Evolutionary conservation across 1,140 invertebrate genomes (phyloP).

Genomic region (Bilobella aurantiaca): DNA sequence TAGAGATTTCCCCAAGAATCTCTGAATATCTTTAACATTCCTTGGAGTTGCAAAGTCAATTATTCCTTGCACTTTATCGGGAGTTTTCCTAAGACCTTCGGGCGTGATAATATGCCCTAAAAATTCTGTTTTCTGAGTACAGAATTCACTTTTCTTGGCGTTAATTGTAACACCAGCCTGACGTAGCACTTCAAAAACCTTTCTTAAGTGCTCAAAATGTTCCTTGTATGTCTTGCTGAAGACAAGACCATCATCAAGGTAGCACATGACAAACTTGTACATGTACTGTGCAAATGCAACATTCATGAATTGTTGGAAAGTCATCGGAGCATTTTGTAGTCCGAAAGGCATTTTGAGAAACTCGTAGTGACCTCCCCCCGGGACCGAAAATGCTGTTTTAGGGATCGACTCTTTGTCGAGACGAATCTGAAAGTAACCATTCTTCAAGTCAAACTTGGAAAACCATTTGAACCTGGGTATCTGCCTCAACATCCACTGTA

Average conservation of each 20-base stretch:
- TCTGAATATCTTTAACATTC: conserved; percentile 25
- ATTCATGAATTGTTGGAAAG: conserved; percentile 38
- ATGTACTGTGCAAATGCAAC: conserved; percentile 33
- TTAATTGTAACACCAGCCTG: conserved; percentile 42
- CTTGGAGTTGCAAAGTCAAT: conserved; percentile 26
- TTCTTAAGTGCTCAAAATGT: conserved; percentile 39
- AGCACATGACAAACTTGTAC: conserved; percentile 32
- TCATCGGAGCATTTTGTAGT: conserved; percentile 38
- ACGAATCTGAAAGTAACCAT: conserved; percentile 40
- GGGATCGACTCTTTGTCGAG: conserved; percentile 36
- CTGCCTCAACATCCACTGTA: background rate
- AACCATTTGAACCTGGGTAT: background rate
- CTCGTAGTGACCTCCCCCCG: conserved; percentile 35
- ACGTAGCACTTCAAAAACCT: conserved; percentile 38
- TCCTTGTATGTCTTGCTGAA: conserved; percentile 38
- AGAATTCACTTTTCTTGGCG: conserved; percentile 42
- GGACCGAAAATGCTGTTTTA: conserved; percentile 41
- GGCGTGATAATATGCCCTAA: conserved; percentile 38
- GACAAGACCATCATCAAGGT: conserved; percentile 46
- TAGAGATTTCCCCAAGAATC: conserved; percentile 36
- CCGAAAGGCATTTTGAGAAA: conserved; percentile 40
- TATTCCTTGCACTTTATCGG: conserved; percentile 37
- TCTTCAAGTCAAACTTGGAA: conserved; percentile 34
- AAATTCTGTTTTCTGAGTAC: conserved; percentile 37
- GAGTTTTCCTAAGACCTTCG: conserved; percentile 38